Percentiles rank a stretch among this genome's conserved stretches.
phyloP scores from a whole-genome alignment of 2,113 vertebrate genomes.

The Xiphophorus hellerii region DNA sequence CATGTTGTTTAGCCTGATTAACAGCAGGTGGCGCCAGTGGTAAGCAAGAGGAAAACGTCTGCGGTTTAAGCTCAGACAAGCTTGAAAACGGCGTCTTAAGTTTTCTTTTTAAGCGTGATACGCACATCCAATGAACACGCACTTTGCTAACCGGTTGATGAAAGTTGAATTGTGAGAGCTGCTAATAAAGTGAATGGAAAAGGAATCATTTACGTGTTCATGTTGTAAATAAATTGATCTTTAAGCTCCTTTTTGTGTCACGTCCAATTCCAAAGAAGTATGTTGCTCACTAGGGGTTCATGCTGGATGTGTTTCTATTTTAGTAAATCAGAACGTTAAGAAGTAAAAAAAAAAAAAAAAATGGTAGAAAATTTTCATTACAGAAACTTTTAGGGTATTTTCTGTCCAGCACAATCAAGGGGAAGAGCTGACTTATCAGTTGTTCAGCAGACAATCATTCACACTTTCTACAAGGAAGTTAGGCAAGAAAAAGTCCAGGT shows the following conservation, averaged over 20 bases:
- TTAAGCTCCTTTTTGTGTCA: neutral
- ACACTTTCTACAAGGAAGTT: no score
- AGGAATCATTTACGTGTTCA: slow-evolving; percentile 4
- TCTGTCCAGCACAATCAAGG: no score
- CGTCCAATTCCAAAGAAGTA: neutral
- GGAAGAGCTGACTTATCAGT: no score
- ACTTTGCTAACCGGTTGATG: neutral
- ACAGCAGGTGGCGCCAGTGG: slow-evolving; percentile 40
- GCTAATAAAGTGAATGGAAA: slow-evolving; percentile 23
- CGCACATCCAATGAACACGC: neutral
- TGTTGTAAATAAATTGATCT: neutral
- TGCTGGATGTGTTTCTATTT: neutral
- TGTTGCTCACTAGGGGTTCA: neutral
- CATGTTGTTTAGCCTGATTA: neutral
- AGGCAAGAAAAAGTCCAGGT: no score
- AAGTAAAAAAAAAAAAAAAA: no score
- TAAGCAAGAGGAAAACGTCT: neutral
- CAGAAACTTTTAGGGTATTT: no score
- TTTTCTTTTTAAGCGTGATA: neutral
- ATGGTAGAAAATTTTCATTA: no score
- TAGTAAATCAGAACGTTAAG: no score
- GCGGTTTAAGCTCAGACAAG: neutral
- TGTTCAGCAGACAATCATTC: no score
- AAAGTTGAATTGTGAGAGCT: slow-evolving; percentile 3
- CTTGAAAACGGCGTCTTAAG: neutral